Evolutionary conservation across 2,113 vertebrate genomes (phyloP).

Genomic region (Phylloscopus trochilus): DNA sequence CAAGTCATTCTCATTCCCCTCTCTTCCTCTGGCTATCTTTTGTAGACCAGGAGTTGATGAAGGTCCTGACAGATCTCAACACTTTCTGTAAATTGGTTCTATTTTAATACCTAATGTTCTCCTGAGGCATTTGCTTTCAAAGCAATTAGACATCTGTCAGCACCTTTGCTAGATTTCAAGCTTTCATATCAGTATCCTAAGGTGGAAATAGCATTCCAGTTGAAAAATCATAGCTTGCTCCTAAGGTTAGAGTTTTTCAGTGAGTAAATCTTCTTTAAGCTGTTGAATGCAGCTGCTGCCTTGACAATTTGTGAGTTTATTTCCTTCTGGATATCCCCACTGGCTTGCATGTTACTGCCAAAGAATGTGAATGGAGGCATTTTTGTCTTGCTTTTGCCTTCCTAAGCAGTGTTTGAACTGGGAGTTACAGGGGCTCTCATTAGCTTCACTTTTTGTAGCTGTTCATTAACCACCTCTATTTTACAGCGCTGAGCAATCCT

Average conservation of each 20-base stretch:
- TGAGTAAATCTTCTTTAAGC: constrained; percentile 62
- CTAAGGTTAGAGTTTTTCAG: constrained; percentile 25
- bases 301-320: constrained; percentile 58
- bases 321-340: constrained; percentile 62
- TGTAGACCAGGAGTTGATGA: not conserved
- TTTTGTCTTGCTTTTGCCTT: constrained; percentile 36
- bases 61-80: constrained; percentile 26
- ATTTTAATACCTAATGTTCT: constrained; percentile 43
- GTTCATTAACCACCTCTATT: not conserved
- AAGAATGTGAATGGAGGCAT: constrained; percentile 38
- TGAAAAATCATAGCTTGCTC: constrained; percentile 42
- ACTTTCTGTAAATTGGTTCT: constrained; percentile 24
- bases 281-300: constrained; percentile 59
- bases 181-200: constrained; percentile 45
- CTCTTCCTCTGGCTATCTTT: not conserved
- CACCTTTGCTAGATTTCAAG: constrained; percentile 9
- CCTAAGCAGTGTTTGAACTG: constrained; percentile 18
- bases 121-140: constrained; percentile 55
- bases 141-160: constrained; percentile 61
- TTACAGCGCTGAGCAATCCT: not conserved
- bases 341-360: constrained; percentile 52
- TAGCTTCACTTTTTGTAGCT: constrained; percentile 9
- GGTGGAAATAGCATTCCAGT: constrained; percentile 59
- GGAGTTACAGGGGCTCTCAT: constrained; percentile 12
- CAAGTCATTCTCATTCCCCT: not conserved